These are phyloP conservation scores for Octomys mimax DNA, from an alignment of 2,797 vertebrate genomes.

Conservation along the genomic window DNA sequence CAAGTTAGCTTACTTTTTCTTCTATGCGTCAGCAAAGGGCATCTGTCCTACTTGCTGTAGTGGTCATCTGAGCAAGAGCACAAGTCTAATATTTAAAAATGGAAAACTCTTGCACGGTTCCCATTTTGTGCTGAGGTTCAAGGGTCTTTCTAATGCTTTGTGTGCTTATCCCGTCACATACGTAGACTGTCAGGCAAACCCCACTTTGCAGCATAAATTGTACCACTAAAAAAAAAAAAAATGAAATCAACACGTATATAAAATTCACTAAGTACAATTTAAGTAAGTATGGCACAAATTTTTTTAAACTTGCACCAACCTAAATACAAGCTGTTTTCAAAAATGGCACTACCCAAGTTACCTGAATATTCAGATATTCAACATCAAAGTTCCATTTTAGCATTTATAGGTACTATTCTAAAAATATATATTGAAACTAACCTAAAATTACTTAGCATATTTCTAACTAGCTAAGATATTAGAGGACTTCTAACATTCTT, in stretches of 20 bases:
- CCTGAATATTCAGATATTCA: background rate
- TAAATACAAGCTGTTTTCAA: slow-evolving; percentile 35
- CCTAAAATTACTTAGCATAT: background rate
- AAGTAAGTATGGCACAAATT: background rate
- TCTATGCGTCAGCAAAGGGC: background rate
- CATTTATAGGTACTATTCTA: background rate
- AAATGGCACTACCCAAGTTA: background rate
- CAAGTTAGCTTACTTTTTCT: slow-evolving; percentile 53
- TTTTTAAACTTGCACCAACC: background rate
- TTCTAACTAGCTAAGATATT: background rate
- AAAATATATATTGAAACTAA: background rate
- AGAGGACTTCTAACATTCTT: background rate
- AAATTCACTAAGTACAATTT: background rate
- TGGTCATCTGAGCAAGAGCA: background rate
- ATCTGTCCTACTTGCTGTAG: background rate
- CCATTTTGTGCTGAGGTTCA: background rate
- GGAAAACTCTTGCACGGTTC: background rate
- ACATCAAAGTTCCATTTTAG: background rate
- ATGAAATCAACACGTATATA: background rate
- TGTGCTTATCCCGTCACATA: background rate
- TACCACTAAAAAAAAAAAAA: slow-evolving; percentile 56
- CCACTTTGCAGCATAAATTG: background rate
- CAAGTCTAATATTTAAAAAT: background rate
- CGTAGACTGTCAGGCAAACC: background rate
- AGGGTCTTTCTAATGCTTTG: background rate